Conservation (phyloP, 1,140 invertebrate species). For the Holcopasites calliopsidis region DNA sequence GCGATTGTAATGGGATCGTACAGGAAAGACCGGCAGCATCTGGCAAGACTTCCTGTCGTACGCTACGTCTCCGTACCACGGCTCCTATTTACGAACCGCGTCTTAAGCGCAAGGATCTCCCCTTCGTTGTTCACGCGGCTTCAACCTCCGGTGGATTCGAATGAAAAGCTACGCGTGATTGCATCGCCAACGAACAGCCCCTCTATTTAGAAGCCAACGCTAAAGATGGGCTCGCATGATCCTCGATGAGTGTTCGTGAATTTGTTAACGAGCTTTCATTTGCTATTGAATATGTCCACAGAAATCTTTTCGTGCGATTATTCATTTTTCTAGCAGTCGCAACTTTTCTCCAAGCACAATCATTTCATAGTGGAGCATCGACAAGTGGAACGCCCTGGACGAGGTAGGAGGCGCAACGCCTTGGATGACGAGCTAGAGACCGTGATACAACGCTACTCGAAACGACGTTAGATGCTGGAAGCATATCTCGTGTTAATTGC, state of each 20-base stretch:
- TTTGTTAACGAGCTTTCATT: no score
- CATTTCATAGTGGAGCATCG: background rate
- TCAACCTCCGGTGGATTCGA: constrained; percentile 46
- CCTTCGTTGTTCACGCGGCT: constrained; percentile 35
- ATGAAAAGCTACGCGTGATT: constrained; percentile 47
- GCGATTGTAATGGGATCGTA: constrained; percentile 49
- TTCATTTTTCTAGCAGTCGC: background rate
- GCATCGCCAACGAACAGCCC: background rate
- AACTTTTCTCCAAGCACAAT: background rate
- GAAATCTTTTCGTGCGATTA: no score
- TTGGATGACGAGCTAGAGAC: background rate
- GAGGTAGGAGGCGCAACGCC: background rate
- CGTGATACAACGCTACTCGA: constrained; percentile 21
- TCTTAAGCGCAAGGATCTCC: constrained; percentile 49
- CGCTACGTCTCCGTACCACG: no score
- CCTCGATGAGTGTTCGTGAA: no score
- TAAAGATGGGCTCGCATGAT: no score
- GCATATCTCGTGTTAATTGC: constrained; percentile 51
- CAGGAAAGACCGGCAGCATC: constrained; percentile 43
- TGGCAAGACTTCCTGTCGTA: constrained; percentile 56
- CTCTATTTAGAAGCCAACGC: background rate
- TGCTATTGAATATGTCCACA: no score
- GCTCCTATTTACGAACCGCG: constrained; percentile 56
- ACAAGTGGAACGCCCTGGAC: constrained; percentile 6
- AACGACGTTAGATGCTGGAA: constrained; percentile 19